A percentile compares a stretch with the other conserved stretches of the same genome.
Evolutionary conservation across 2,113 vertebrate genomes (phyloP).

Genomic region (Brachyhypopomus occidentalis): DNA sequence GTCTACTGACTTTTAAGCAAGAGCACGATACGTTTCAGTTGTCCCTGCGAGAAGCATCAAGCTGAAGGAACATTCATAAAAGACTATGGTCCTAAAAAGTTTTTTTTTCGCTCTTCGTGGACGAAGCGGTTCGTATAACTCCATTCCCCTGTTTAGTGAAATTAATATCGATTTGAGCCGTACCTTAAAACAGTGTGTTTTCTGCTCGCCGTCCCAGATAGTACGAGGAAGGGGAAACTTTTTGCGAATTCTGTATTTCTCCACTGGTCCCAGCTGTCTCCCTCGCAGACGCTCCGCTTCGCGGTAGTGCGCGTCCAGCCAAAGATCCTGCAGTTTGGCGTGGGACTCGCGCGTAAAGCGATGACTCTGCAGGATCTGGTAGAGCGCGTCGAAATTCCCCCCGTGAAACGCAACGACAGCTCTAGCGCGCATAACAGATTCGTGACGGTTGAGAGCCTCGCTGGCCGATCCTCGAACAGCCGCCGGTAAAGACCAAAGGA

Average conservation of each 20-base stretch:
- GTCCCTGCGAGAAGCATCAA: too few species aligned
- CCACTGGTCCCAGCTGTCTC: constrained; percentile 76
- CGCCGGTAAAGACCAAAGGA: constrained; percentile 79
- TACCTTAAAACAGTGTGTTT: constrained; percentile 83
- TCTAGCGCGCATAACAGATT: constrained; percentile 78
- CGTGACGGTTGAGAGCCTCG: constrained; percentile 76
- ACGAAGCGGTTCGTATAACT: too few species aligned
- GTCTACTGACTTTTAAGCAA: too few species aligned
- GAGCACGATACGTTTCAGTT: too few species aligned
- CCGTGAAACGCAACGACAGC: constrained; percentile 80
- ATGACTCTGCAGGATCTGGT: constrained; percentile 78
- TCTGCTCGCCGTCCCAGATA: constrained; percentile 83
- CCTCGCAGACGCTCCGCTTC: constrained; percentile 79
- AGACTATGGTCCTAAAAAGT: too few species aligned
- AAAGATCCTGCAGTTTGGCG: constrained; percentile 79
- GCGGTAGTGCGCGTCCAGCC: constrained; percentile 80
- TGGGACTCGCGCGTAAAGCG: constrained; percentile 79
- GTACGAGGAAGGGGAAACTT: constrained; percentile 81
- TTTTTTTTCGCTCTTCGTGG: too few species aligned
- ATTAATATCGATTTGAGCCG: background rate
- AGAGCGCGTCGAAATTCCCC: constrained; percentile 78
- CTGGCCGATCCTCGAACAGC: constrained; percentile 72
- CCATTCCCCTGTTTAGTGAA: too few species aligned
- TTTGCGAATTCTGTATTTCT: constrained; percentile 82
- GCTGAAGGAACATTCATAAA: too few species aligned